Evolutionary conservation across 2,113 vertebrate genomes (phyloP).

Genomic region (mouse (Mus musculus)): DNA sequence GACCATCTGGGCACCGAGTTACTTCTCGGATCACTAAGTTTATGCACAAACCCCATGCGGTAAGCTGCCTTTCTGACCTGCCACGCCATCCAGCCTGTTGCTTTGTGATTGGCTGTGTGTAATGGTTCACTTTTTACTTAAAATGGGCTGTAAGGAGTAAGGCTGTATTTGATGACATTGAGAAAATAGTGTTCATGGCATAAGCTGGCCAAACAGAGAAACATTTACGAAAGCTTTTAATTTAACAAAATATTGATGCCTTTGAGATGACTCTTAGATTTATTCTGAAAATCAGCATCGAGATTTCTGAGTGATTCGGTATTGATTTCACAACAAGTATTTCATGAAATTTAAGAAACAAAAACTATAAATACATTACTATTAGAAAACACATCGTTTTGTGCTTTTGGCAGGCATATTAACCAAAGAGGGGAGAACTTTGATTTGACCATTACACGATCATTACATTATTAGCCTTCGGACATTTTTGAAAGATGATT

Average conservation of each 20-base stretch:
- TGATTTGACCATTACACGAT: not conserved
- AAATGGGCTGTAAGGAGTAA: not conserved
- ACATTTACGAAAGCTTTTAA: not conserved
- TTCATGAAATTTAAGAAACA: not conserved
- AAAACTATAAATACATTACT: not conserved
- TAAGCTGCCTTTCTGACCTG: conserved; percentile 11
- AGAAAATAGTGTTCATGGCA: not conserved
- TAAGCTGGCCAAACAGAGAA: not conserved
- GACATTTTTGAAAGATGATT: conserved; percentile 14
- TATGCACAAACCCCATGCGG: not conserved
- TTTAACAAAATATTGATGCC: not conserved
- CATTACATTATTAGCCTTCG: not conserved
- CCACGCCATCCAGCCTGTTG: not conserved
- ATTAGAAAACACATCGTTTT: not conserved
- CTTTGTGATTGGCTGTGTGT: not conserved
- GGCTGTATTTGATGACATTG: not conserved
- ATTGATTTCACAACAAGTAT: not conserved
- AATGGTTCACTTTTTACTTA: not conserved
- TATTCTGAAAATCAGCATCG: conserved; percentile 10
- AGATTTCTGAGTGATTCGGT: not conserved
- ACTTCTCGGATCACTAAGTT: conserved; percentile 16
- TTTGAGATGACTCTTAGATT: conserved; percentile 5
- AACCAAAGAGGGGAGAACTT: not conserved
- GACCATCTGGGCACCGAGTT: conserved; percentile 43
- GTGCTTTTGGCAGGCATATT: not conserved